Evolutionary conservation across 2,888 invertebrate species (phyloP).

Genomic region (Nomada goodeniana): DNA sequence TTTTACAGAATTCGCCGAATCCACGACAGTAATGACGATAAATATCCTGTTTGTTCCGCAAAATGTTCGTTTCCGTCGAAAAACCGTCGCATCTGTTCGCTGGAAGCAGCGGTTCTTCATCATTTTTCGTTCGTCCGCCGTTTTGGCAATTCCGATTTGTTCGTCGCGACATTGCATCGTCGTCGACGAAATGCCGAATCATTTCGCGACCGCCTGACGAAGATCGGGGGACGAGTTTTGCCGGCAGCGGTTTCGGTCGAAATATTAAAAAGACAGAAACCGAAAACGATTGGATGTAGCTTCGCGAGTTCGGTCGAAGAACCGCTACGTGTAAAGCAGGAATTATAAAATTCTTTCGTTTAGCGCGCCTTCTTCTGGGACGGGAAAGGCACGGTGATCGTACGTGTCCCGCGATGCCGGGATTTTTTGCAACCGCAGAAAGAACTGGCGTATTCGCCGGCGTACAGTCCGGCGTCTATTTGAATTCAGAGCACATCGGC

Average conservation of each 20-base stretch:
- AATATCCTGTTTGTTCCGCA: conserved; percentile 29
- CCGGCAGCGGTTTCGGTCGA: too few relatives aligned
- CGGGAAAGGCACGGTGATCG: conserved; percentile 39
- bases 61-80: conserved; percentile 33
- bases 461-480: conserved; percentile 60
- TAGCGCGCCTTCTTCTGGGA: conserved; percentile 33
- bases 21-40: conserved; percentile 28
- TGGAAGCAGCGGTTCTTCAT: conserved; percentile 9
- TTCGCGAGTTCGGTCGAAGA: conserved; percentile 4
- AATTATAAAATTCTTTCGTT: conserved; percentile 57
- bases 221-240: too few relatives aligned
- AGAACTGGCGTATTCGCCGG: conserved; percentile 34
- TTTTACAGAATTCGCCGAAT: conserved; percentile 24
- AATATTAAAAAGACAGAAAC: too few relatives aligned
- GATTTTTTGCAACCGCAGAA: conserved; percentile 44
- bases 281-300: not conserved
- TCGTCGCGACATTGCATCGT: too few relatives aligned
- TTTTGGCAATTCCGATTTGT: not conserved
- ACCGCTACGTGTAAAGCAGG: conserved; percentile 24
- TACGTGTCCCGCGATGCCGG: conserved; percentile 57
- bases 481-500: conserved; percentile 70
- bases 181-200: too few relatives aligned
- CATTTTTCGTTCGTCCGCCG: not conserved
- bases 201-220: too few relatives aligned
- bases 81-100: conserved; percentile 14